These are phyloP conservation scores for Egretta garzetta DNA, from an alignment of 2,113 vertebrate species.

Conservation along the genomic window DNA sequence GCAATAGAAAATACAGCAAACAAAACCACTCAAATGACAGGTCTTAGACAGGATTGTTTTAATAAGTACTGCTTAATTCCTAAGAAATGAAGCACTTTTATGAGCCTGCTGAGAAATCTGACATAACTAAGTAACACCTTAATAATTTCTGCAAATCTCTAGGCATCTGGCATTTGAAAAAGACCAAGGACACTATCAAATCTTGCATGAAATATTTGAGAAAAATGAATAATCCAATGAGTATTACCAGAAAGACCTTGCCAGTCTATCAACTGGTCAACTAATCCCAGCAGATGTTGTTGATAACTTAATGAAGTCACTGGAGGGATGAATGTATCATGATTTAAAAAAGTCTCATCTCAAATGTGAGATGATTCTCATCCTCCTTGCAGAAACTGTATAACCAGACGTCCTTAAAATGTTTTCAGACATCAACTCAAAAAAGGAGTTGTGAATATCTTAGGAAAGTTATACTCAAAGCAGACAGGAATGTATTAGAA, in stretches of 20 bases:
- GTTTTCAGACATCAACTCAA: not conserved
- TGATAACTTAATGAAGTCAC: not conserved
- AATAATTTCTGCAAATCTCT: not conserved
- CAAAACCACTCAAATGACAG: not conserved
- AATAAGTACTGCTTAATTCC: not conserved
- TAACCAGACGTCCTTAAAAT: not conserved
- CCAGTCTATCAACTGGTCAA: not conserved
- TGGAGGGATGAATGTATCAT: not conserved
- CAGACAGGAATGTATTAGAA: not conserved
- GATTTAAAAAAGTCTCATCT: not conserved
- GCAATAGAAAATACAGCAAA: not conserved
- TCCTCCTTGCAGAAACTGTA: not conserved
- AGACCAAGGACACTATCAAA: not conserved
- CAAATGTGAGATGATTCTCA: not conserved
- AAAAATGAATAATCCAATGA: not conserved
- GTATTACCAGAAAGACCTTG: not conserved
- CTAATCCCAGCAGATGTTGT: not conserved
- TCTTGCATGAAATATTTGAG: not conserved
- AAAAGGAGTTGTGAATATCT: not conserved
- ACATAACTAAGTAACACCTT: not conserved
- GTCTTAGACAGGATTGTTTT: not conserved
- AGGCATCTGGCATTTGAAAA: not conserved
- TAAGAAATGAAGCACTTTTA: not conserved
- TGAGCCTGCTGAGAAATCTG: not conserved
- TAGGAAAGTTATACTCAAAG: not conserved